Evolutionary conservation across 2,113 vertebrate species (phyloP), one percentile per base, ranked within the genome.

Genomic region (Helogale parvula): DNA sequence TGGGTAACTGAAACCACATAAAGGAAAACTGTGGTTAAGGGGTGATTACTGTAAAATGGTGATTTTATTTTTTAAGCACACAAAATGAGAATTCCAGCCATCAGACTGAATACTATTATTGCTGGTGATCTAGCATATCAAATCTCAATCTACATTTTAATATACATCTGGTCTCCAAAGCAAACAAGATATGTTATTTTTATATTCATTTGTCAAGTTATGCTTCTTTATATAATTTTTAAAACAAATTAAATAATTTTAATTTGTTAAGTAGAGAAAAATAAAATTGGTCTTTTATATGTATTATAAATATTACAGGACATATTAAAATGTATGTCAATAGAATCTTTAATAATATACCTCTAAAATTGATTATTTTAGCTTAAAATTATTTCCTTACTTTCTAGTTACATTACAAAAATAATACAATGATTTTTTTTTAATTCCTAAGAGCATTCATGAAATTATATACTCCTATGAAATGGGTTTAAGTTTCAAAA

Each of bases 291-390:
- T 41, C 25, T 54, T 91, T 93, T n/a, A 65, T n/a, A 33, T 85
- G 2, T 25, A n/a, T 38, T 52, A 52, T 71, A 95, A 66, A 54
- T 72, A 90, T 85, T 74, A 88, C 1, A 86, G 31, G 88, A 80
- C 33, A 92, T 92, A 57, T 38, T 77, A 94, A 98, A 68, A 87
- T 82, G 63, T 29, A 77, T 66, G 92, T 88, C 33, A 93, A 90
- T 88, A 71, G 66, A 93, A 68, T 88, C 25, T 88, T 88, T 85
- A 85, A 74, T 84, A 63, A 81, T 71, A 77, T 71, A 50, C 7
- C 17, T 93, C 57, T 94, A 45, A 65, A 82, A 74, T 63, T 66
- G 10, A 77, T 63, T 91, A 47, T 47, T 65, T 94, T 63, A 68
- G 74, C 25, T 81, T 76, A 95, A 93, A 94, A 69, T 50, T 27